phyloP scores from a whole-genome alignment of 2,113 vertebrate genomes.

The Microtus montanus region DNA sequence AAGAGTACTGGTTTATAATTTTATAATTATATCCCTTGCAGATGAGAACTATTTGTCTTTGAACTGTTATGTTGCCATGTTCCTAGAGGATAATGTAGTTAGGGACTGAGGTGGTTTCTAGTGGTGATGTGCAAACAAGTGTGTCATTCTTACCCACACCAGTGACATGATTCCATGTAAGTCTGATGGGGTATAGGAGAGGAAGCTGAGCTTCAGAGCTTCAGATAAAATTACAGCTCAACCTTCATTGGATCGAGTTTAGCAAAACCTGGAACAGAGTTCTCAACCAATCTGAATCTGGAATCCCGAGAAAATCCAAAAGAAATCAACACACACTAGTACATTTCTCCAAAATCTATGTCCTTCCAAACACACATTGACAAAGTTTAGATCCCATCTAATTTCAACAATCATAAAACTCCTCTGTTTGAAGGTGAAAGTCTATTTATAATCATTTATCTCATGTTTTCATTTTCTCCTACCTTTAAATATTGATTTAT shows the following conservation, averaged over 20 bases:
- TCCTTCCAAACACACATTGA: background rate
- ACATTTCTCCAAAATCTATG: too few relatives aligned
- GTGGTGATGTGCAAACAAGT: background rate
- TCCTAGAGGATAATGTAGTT: background rate
- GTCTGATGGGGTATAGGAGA: background rate
- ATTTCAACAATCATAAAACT: background rate
- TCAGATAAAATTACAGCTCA: background rate
- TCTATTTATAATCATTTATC: background rate
- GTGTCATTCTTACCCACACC: background rate
- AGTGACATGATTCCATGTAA: background rate
- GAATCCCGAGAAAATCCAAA: background rate
- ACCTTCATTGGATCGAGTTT: background rate
- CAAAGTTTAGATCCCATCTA: background rate
- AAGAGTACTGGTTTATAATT: background rate
- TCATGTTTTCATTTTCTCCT: background rate
- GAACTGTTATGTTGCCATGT: background rate
- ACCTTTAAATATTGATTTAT: background rate
- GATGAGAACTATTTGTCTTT: background rate
- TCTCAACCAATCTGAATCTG: background rate
- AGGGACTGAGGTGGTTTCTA: background rate
- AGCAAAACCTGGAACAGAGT: background rate
- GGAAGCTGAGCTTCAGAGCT: rapidly evolving
- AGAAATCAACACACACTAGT: background rate
- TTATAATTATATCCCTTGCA: background rate
- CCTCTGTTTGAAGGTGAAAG: background rate